Evolutionary conservation across 2,113 vertebrate species (phyloP).

Genomic region (Alexandromys fortis): DNA sequence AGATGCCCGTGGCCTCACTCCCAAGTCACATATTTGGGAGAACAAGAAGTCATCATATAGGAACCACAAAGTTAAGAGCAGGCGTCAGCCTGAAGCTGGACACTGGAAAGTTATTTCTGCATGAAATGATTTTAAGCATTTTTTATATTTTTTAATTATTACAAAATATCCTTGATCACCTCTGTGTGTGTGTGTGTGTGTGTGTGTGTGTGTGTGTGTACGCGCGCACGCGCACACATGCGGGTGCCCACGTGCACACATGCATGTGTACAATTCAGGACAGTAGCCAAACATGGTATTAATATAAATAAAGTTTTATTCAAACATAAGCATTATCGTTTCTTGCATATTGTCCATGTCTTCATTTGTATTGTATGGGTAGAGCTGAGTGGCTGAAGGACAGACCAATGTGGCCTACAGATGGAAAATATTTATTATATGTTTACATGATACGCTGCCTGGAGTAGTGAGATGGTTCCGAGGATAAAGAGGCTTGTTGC

Average conservation of each 20-base stretch:
- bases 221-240: too few species aligned
- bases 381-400: not conserved
- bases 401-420: too few species aligned
- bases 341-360: not conserved
- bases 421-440: not conserved
- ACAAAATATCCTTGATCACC: not conserved
- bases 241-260: too few species aligned
- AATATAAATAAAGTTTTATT: constrained; percentile 67
- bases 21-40: not conserved
- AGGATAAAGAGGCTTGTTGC: not conserved
- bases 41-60: not conserved
- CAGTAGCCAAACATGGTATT: not conserved
- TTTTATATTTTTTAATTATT: not conserved
- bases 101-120: not conserved
- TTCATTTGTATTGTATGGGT: not conserved
- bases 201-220: not conserved
- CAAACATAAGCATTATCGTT: not conserved
- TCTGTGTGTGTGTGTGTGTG: not conserved
- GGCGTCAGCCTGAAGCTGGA: not conserved
- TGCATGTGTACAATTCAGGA: not conserved
- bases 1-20: not conserved
- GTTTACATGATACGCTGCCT: not conserved
- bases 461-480: not conserved
- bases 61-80: not conserved
- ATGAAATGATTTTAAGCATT: not conserved